Evolutionary conservation across 2,113 vertebrate genomes (phyloP).

Genomic region (Phylloscopus trochiloides): DNA sequence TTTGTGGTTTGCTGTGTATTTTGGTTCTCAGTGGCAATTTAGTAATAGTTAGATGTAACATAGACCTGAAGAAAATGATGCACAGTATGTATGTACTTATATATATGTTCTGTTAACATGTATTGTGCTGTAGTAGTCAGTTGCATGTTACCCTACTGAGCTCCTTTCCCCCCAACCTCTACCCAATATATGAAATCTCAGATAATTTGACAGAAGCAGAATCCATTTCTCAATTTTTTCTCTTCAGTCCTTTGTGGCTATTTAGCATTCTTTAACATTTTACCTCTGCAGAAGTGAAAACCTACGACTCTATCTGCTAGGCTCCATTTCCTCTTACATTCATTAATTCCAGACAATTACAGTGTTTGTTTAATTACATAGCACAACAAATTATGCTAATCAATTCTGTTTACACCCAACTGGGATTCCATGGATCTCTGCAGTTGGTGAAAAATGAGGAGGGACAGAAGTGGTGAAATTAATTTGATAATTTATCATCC

Average conservation of each 20-base stretch:
- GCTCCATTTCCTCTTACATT: not conserved
- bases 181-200: not conserved
- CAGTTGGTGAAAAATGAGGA: not conserved
- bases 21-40: not conserved
- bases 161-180: not conserved
- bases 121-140: not conserved
- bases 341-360: not conserved
- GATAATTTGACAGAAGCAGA: not conserved
- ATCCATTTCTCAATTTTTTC: not conserved
- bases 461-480: not conserved
- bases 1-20: not conserved
- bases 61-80: not conserved
- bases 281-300: not conserved
- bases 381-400: not conserved
- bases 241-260: not conserved
- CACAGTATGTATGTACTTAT: too few relatives aligned
- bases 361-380: not conserved
- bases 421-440: not conserved
- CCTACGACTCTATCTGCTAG: not conserved
- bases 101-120: not conserved
- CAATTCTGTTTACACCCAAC: not conserved
- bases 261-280: not conserved
- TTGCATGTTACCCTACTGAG: not conserved
- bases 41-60: not conserved
- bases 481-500: not conserved